These are phyloP conservation scores for Oceanites oceanicus DNA, from an alignment of 2,113 vertebrate species.

Conservation along the genomic window DNA sequence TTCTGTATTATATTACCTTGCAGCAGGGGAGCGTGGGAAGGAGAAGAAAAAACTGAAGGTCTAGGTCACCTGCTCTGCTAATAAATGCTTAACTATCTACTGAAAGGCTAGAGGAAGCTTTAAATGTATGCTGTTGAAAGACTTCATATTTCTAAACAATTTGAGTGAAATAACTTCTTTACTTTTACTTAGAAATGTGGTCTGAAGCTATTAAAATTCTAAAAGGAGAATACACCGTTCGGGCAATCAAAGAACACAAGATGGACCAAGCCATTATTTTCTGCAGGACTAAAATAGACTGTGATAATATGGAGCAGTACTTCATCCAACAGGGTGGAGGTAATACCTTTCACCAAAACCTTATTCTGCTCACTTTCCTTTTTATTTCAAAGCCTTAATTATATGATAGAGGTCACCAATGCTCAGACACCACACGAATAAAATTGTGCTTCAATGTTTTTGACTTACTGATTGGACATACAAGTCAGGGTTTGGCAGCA, in stretches of 20 bases:
- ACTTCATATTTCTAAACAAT: background rate
- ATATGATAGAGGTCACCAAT: background rate
- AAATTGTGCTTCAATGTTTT: background rate
- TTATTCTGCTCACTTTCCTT: background rate
- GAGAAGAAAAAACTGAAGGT: background rate
- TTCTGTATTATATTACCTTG: background rate
- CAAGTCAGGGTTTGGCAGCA: background rate
- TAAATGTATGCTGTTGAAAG: background rate
- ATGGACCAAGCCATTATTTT: constrained; percentile 99
- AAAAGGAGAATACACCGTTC: constrained; percentile 91
- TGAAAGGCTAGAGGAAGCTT: background rate
- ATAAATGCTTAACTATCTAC: background rate
- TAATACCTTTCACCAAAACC: constrained; percentile 21
- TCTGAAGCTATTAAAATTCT: constrained; percentile 96
- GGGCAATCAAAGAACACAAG: constrained; percentile 96
- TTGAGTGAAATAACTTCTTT: background rate
- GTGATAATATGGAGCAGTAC: constrained; percentile 96
- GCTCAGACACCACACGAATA: background rate
- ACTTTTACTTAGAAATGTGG: constrained; percentile 88
- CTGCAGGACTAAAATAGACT: constrained; percentile 98
- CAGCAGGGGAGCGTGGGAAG: fast-evolving
- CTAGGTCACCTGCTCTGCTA: background rate
- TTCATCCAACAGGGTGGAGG: constrained; percentile 97
- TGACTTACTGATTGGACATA: fast-evolving
- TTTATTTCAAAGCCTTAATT: background rate